These are phyloP conservation scores for Dascillus cervinus DNA, from an alignment of 2,888 invertebrate species.

Conservation along the genomic window DNA sequence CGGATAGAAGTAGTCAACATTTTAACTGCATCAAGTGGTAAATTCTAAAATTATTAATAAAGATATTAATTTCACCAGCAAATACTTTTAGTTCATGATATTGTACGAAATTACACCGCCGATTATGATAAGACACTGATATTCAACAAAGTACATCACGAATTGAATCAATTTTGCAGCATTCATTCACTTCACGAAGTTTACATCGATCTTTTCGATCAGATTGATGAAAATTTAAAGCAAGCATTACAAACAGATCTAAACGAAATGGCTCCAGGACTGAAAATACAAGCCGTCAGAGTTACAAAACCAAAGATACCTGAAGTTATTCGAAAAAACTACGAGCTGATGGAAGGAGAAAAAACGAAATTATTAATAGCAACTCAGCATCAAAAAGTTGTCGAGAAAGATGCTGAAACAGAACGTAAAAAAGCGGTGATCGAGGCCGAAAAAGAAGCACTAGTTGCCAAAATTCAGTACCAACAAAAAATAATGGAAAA, in stretches of 20 bases:
- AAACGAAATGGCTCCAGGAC: slow-evolving; percentile 75
- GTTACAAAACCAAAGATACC: slow-evolving; percentile 92
- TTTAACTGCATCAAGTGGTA: slow-evolving; percentile 64
- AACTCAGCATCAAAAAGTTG: slow-evolving; percentile 70
- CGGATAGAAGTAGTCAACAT: slow-evolving; percentile 88
- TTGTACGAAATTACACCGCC: slow-evolving; percentile 83
- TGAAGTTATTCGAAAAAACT: slow-evolving; percentile 79
- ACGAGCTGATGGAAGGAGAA: slow-evolving; percentile 85
- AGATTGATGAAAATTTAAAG: slow-evolving; percentile 85
- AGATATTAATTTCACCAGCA: neutral
- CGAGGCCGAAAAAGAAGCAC: slow-evolving; percentile 80
- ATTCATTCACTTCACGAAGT: slow-evolving; percentile 83
- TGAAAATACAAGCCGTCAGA: slow-evolving; percentile 75
- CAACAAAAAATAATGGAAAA: slow-evolving; percentile 86
- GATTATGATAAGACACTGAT: slow-evolving; percentile 86
- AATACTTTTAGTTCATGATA: slow-evolving; percentile 60
- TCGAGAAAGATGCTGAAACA: slow-evolving; percentile 89
- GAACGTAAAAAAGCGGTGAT: slow-evolving; percentile 84
- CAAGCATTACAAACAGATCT: slow-evolving; percentile 75
- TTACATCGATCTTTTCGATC: slow-evolving; percentile 88
- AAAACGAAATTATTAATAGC: slow-evolving; percentile 84
- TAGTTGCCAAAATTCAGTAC: slow-evolving; percentile 79
- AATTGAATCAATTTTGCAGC: slow-evolving; percentile 87
- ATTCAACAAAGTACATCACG: slow-evolving; percentile 88
- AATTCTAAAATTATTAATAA: slow-evolving; percentile 20